Conservation (phyloP, 2,797 vertebrate genomes). For the Scomberomorus guttatus region DNA sequence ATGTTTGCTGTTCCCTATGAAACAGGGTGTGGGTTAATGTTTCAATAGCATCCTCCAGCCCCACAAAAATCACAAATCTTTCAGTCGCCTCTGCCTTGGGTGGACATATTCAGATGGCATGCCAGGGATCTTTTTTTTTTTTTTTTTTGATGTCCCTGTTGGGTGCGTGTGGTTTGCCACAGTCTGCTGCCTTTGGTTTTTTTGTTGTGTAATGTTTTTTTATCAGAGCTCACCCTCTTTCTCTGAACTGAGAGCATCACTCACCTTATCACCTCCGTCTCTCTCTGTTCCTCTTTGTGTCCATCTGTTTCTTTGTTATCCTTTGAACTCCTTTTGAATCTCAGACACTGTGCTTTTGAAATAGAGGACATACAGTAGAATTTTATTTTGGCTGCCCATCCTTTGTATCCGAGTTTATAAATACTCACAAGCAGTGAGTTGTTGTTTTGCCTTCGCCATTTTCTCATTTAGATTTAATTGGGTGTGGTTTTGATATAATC, state of each 20-base stretch:
- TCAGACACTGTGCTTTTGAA: conserved; percentile 50
- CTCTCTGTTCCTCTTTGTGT: conserved; percentile 59
- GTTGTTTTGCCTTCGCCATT: conserved; percentile 15
- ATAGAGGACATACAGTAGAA: conserved; percentile 11
- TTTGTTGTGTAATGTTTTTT: conserved; percentile 54
- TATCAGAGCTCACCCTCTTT: conserved; percentile 52
- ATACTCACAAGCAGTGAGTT: conserved; percentile 4
- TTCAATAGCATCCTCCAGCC: conserved; percentile 14
- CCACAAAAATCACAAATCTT: conserved; percentile 39
- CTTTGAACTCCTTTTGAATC: conserved; percentile 66
- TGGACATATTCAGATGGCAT: conserved; percentile 66
- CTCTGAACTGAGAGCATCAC: conserved; percentile 62
- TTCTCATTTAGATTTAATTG: conserved; percentile 24
- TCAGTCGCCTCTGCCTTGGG: conserved; percentile 44
- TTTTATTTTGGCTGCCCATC: conserved; percentile 24
- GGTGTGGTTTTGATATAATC: conserved; percentile 20
- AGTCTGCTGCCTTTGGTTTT: conserved; percentile 52
- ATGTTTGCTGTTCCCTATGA: not conserved
- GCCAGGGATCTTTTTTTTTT: conserved; percentile 28
- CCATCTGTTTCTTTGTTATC: conserved; percentile 72
- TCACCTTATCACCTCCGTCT: conserved; percentile 66
- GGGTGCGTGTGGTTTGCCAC: conserved; percentile 33
- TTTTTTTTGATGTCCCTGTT: conserved; percentile 22
- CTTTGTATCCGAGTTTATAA: conserved; percentile 14
- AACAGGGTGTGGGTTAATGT: not conserved